A percentile compares a stretch with the other conserved stretches of the same genome.
Evolutionary conservation across 2,888 invertebrate species (phyloP).

Genomic region (Tortricodes alternella): DNA sequence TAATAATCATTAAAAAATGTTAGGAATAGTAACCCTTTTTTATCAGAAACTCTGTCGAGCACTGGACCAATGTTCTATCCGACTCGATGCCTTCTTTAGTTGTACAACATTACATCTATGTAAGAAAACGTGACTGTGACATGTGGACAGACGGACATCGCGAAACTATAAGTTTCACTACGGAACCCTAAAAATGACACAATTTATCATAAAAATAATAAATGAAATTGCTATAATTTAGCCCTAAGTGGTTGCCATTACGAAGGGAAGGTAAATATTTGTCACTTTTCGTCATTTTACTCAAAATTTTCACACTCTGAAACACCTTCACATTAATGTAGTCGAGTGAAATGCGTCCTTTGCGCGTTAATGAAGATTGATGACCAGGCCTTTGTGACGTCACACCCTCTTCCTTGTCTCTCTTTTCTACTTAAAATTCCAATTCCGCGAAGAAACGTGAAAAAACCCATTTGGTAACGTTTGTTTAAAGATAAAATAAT

Average conservation of each 20-base stretch:
- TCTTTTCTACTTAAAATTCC: conserved; percentile 44
- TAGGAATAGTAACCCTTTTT: too few relatives aligned
- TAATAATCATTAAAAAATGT: too few relatives aligned
- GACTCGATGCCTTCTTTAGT: too few relatives aligned
- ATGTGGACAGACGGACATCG: too few relatives aligned
- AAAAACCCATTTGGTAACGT: conserved; percentile 31
- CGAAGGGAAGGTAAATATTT: conserved; percentile 24
- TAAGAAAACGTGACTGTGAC: too few relatives aligned
- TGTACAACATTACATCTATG: too few relatives aligned
- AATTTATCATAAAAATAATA: neutral
- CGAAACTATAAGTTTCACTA: too few relatives aligned
- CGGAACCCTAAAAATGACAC: neutral
- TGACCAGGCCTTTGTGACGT: conserved; percentile 42
- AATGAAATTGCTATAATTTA: conserved; percentile 12
- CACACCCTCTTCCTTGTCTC: conserved; percentile 43
- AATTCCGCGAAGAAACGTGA: conserved; percentile 38
- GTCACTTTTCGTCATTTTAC: conserved; percentile 21
- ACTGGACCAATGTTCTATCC: too few relatives aligned
- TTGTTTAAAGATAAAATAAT: conserved; percentile 24
- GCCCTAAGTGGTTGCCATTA: conserved; percentile 21
- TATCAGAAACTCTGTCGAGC: too few relatives aligned
- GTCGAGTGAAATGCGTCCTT: conserved; percentile 42
- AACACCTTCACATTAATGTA: conserved; percentile 36
- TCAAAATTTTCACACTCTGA: conserved; percentile 22
- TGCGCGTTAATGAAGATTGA: conserved; percentile 56